Base-by-base conservation (phyloP, 1,140 invertebrate species). In the Ctenoplectra terminalis region DNA sequence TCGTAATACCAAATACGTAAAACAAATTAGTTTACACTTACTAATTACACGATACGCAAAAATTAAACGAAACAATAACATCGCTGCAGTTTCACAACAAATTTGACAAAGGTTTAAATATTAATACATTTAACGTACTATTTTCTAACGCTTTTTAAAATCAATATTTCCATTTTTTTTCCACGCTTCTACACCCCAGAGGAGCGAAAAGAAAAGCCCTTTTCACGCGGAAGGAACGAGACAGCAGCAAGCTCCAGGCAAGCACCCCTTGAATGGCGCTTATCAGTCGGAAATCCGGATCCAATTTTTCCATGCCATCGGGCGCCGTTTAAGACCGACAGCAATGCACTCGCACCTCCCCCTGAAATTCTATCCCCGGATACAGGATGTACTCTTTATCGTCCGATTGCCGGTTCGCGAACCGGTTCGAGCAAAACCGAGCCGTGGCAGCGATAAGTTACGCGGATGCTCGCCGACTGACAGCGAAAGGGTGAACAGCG, bases 381-480 rank as follows among this genome's bases (percentile, higher is more conserved):
- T 23, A n/a, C 26, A 34, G 50, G 40, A 48, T 34, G 40, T 58
- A 46, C 66, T 61, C 64, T 76, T 34, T 71, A 66, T 61, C 78
- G 37, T 56, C 31, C 67, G 54, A 81, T 71, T 40, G 48, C 70
- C 60, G 79, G 48, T 48, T 23, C 31, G 48, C 52, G 48, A 61
- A 56, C 63, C 66, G 58, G 75, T 63, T 52, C 23, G 67, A 63
- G 52, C n/a, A 56, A 71, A 86, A 64, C 37, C 23, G 46, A 26
- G 31, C 17, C 66, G 52, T 8, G 9, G 70, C 70, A 29, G 75
- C 67, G 71, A 84, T 83, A 86, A 84, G 76, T 81, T 81, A 84
- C 81, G 54, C 31, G 69, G 80, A 61, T 63, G 40, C 58, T 50
- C 9, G 52, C 7, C 43, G 58, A 54, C 72, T 75, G 71, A 85